Conservation (phyloP, 2,888 invertebrate genomes). For the Anodontia alba region DNA sequence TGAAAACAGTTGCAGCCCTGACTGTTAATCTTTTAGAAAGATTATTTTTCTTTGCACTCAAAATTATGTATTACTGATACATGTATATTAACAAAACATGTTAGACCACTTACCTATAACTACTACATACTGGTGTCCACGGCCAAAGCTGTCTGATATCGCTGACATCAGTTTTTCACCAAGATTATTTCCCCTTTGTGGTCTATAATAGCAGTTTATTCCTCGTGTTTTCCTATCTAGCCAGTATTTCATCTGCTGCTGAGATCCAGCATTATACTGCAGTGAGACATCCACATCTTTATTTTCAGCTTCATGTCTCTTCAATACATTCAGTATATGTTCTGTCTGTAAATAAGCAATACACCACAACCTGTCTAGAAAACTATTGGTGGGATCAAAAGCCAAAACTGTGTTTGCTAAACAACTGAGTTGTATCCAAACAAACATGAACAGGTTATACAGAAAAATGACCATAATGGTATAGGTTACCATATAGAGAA, state of each 20-base stretch:
- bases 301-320: constrained; percentile 27
- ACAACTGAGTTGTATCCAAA: neutral
- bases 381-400: too few relatives aligned
- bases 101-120: constrained; percentile 70
- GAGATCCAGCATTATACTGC: constrained; percentile 64
- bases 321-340: constrained; percentile 61
- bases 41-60: too few relatives aligned
- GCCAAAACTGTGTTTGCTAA: too few relatives aligned
- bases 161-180: constrained; percentile 66
- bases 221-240: constrained; percentile 48
- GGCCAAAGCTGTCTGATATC: constrained; percentile 54
- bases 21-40: too few relatives aligned
- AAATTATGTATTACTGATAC: too few relatives aligned
- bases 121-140: constrained; percentile 61
- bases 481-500: too few relatives aligned
- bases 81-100: too few relatives aligned
- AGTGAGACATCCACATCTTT: constrained; percentile 53
- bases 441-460: too few relatives aligned
- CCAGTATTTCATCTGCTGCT: constrained; percentile 66
- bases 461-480: too few relatives aligned
- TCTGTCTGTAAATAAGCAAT: constrained; percentile 64
- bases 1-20: too few relatives aligned
- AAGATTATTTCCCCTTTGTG: constrained; percentile 58
- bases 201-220: constrained; percentile 41
- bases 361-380: too few relatives aligned